A percentile compares a stretch with the other conserved stretches of the same genome.
phyloP scores from a whole-genome alignment of 2,888 invertebrate genomes.

The Chydorus sphaericus region DNA sequence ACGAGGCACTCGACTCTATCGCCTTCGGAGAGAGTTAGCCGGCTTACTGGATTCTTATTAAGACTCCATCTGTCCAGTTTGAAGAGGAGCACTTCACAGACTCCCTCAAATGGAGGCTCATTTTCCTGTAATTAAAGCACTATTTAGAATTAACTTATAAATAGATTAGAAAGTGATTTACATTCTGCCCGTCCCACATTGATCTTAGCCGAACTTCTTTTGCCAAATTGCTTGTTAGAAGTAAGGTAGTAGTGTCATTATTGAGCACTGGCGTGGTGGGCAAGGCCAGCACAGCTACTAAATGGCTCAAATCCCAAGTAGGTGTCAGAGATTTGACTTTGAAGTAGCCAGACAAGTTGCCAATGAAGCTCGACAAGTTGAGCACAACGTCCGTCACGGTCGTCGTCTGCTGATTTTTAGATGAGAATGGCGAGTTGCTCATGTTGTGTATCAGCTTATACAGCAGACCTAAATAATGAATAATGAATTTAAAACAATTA shows the following conservation, averaged over 20 bases:
- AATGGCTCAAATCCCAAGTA: neutral
- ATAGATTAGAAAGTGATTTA: no score
- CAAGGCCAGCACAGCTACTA: constrained; percentile 2
- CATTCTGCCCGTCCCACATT: no score
- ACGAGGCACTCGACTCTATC: neutral
- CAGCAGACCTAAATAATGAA: neutral
- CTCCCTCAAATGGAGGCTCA: no score
- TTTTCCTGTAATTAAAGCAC: no score
- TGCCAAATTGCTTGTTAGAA: no score
- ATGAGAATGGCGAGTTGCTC: neutral
- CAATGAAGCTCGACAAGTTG: neutral
- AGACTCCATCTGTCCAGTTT: neutral
- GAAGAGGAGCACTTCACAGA: neutral
- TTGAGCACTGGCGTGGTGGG: no score
- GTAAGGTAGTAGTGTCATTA: no score
- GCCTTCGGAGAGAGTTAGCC: neutral
- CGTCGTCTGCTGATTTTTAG: neutral
- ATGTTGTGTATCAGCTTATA: constrained; percentile 2
- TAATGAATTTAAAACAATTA: no score
- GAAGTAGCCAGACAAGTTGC: neutral
- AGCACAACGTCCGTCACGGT: neutral
- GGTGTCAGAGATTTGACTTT: neutral
- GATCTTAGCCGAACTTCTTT: no score
- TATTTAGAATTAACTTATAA: no score
- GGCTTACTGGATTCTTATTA: neutral